Evolutionary conservation across 2,888 invertebrate species (phyloP).

Genomic region (Pilophorus perplexus): DNA sequence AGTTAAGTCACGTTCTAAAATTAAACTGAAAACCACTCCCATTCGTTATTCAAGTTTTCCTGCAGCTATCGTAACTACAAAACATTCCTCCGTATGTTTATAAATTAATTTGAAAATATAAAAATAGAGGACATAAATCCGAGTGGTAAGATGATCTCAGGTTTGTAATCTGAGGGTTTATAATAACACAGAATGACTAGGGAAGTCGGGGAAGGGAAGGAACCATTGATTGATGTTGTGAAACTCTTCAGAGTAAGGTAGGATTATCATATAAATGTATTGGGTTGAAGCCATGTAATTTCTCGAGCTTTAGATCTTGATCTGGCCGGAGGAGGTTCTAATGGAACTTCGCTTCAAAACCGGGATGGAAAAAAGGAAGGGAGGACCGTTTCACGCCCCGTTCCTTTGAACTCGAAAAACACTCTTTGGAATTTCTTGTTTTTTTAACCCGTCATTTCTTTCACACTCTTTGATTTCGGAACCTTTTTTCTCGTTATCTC

Average conservation of each 20-base stretch:
- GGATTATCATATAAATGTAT: slow-evolving; percentile 40
- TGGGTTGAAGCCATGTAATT: slow-evolving; percentile 38
- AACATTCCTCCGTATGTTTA: background rate
- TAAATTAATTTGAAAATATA: slow-evolving; percentile 13
- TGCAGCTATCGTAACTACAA: background rate
- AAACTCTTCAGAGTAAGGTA: background rate
- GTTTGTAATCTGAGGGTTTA: slow-evolving; percentile 22
- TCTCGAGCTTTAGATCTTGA: slow-evolving; percentile 39
- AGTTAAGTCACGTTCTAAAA: slow-evolving; percentile 32
- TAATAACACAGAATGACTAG: slow-evolving; percentile 30
- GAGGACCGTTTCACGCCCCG: slow-evolving; percentile 11
- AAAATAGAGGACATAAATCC: slow-evolving; percentile 36
- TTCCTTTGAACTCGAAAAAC: slow-evolving; percentile 8
- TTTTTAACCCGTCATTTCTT: background rate
- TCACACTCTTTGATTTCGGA: background rate
- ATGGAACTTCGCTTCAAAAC: slow-evolving; percentile 7
- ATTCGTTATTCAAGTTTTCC: background rate
- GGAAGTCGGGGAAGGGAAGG: slow-evolving; percentile 10
- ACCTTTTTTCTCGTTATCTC: background rate
- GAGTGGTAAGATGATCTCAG: slow-evolving; percentile 29
- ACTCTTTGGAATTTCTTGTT: background rate
- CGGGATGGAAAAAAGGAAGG: background rate
- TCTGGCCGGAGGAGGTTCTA: slow-evolving; percentile 33
- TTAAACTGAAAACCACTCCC: slow-evolving; percentile 9
- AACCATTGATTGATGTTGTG: slow-evolving; percentile 21